Conservation (phyloP, 2,888 invertebrate species). For the Anoncus sp. region DNA sequence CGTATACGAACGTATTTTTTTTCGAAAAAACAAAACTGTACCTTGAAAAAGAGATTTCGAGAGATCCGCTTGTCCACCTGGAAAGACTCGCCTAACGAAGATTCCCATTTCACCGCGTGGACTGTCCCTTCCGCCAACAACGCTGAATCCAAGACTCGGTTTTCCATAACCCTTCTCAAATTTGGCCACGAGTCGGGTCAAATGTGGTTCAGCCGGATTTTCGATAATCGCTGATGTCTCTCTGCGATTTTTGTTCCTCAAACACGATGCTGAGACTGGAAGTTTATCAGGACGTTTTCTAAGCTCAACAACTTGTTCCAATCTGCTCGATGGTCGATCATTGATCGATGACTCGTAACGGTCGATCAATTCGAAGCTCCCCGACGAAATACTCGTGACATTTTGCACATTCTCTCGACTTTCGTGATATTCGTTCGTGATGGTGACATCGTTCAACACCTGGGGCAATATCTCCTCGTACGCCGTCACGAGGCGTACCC, state of each 20-base stretch:
- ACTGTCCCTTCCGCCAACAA: conserved; percentile 87
- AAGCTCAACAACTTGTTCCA: conserved; percentile 40
- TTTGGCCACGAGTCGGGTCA: conserved; percentile 76
- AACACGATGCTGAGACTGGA: conserved; percentile 69
- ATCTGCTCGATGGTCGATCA: conserved; percentile 18
- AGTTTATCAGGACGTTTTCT: conserved; percentile 78
- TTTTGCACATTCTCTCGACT: conserved; percentile 77
- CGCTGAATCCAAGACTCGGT: conserved; percentile 87
- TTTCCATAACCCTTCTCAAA: conserved; percentile 85
- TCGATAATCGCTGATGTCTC: conserved; percentile 69
- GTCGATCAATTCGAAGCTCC: conserved; percentile 60
- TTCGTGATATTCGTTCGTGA: conserved; percentile 66
- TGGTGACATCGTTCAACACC: conserved; percentile 69
- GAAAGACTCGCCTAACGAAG: conserved; percentile 86
- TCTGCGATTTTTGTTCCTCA: conserved; percentile 70
- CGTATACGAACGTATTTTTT: no score
- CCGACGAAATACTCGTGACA: conserved; percentile 74
- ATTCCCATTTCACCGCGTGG: conserved; percentile 87
- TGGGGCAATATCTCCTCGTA: conserved; percentile 81
- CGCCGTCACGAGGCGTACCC: conserved; percentile 77
- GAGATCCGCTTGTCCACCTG: conserved; percentile 86
- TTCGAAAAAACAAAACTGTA: conserved; percentile 70
- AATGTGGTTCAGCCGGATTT: conserved; percentile 70
- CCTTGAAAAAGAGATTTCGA: conserved; percentile 86
- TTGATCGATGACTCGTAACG: conserved; percentile 58